Evolutionary conservation across 2,113 vertebrate species (phyloP).

Genomic region (Leiothrix lutea): DNA sequence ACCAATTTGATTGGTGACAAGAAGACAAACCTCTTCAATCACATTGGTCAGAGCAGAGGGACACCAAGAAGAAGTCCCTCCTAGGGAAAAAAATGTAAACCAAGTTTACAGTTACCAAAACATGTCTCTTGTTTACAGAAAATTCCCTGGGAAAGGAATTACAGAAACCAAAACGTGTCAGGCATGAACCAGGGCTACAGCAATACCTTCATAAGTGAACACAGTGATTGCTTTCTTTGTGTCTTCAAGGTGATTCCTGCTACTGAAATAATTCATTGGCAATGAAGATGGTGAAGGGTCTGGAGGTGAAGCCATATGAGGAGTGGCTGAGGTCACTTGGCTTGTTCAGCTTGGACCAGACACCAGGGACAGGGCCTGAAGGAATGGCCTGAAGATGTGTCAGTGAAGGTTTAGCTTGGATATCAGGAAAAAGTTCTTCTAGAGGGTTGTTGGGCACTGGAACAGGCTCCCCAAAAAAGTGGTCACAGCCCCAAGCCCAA

Average conservation of each 20-base stretch:
- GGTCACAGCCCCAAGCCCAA: not conserved
- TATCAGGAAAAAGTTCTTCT: not conserved
- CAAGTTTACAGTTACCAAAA: too few relatives aligned
- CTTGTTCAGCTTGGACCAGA: not conserved
- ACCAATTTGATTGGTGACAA: too few relatives aligned
- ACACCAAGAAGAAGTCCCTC: too few relatives aligned
- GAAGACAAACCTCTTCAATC: too few relatives aligned
- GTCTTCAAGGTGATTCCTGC: not conserved
- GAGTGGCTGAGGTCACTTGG: not conserved
- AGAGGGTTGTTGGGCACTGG: accelerated
- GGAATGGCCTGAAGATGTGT: not conserved
- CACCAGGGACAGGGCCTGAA: not conserved
- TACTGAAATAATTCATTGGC: not conserved
- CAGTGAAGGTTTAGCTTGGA: not conserved
- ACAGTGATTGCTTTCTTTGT: not conserved
- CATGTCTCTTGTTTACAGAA: too few relatives aligned
- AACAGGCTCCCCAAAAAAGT: not conserved
- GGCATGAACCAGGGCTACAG: too few relatives aligned
- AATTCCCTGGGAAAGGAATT: too few relatives aligned
- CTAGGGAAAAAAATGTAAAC: too few relatives aligned
- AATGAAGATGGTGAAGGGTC: not conserved
- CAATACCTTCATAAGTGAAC: accelerated
- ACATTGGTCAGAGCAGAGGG: too few relatives aligned
- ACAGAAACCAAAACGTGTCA: too few relatives aligned
- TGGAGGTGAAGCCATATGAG: not conserved